A percentile compares a stretch with the other conserved stretches of the same genome.
Evolutionary conservation across 2,888 invertebrate genomes (phyloP).

Genomic region (Lasioglossum villosulum): DNA sequence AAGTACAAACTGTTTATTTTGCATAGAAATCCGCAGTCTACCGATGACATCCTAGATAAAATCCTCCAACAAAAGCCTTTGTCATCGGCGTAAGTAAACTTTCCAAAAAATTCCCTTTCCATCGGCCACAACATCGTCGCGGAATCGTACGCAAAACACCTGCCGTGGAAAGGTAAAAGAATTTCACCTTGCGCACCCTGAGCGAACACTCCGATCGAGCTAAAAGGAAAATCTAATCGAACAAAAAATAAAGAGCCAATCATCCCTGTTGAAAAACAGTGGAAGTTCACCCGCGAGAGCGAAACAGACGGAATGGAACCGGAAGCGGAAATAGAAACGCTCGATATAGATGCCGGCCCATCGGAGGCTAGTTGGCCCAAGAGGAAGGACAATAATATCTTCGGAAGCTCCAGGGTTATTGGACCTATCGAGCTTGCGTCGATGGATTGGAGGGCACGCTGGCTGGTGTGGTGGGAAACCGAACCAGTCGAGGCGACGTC

Average conservation of each 20-base stretch:
- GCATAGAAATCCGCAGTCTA: no score
- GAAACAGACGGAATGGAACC: slow-evolving; percentile 25
- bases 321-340: slow-evolving; percentile 46
- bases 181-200: neutral
- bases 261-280: slow-evolving; percentile 13
- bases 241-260: slow-evolving; percentile 33
- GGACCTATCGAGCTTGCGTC: slow-evolving; percentile 54
- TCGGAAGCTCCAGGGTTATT: slow-evolving; percentile 51
- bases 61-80: no score
- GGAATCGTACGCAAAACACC: neutral
- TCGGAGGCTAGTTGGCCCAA: neutral
- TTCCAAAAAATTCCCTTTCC: neutral
- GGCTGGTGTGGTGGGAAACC: slow-evolving; percentile 39
- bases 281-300: neutral
- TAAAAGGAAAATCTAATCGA: slow-evolving; percentile 33
- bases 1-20: no score
- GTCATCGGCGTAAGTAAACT: no score
- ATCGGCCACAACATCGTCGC: neutral
- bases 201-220: neutral
- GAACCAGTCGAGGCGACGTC: slow-evolving; percentile 44
- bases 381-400: slow-evolving; percentile 38
- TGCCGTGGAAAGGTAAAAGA: neutral
- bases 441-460: slow-evolving; percentile 33
- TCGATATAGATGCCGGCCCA: slow-evolving; percentile 18
- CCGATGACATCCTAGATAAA: no score